These are phyloP conservation scores for Blera fallax DNA, from an alignment of 2,888 invertebrate species.

Conservation along the genomic window DNA sequence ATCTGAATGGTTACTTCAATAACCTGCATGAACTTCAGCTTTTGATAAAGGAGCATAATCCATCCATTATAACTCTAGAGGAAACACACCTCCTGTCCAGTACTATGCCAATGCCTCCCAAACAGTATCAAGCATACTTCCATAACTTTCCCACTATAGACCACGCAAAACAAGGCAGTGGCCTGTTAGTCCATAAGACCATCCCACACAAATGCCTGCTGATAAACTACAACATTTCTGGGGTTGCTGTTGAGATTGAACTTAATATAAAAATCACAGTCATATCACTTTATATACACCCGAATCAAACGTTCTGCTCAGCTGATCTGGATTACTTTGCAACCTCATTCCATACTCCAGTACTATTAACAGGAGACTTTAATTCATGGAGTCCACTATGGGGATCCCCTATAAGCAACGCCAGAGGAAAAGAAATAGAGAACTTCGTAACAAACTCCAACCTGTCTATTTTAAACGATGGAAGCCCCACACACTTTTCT, in stretches of 20 bases:
- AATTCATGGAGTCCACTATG: constrained; percentile 37
- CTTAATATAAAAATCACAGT: constrained; percentile 12
- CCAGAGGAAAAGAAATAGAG: constrained; percentile 27
- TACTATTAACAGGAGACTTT: constrained; percentile 29
- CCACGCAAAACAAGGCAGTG: constrained; percentile 55
- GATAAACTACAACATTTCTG: not conserved
- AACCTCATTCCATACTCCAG: not conserved
- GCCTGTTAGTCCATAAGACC: constrained; percentile 32
- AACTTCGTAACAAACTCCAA: constrained; percentile 15
- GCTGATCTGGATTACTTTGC: not conserved
- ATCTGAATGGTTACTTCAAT: not conserved
- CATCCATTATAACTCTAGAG: constrained; percentile 59
- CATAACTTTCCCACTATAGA: constrained; percentile 16
- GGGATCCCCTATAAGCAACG: constrained; percentile 20
- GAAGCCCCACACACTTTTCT: constrained; percentile 30
- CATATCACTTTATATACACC: constrained; percentile 19
- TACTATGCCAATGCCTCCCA: not conserved
- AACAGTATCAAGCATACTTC: constrained; percentile 21
- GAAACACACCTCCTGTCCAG: constrained; percentile 47
- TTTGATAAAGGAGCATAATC: constrained; percentile 25
- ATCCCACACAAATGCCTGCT: constrained; percentile 43
- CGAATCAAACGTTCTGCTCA: constrained; percentile 7
- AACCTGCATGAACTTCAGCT: not conserved
- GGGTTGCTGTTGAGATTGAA: constrained; percentile 15
- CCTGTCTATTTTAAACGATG: constrained; percentile 25